Evolutionary conservation across 2,888 invertebrate genomes (phyloP).

Genomic region (Drosophila incognita): DNA sequence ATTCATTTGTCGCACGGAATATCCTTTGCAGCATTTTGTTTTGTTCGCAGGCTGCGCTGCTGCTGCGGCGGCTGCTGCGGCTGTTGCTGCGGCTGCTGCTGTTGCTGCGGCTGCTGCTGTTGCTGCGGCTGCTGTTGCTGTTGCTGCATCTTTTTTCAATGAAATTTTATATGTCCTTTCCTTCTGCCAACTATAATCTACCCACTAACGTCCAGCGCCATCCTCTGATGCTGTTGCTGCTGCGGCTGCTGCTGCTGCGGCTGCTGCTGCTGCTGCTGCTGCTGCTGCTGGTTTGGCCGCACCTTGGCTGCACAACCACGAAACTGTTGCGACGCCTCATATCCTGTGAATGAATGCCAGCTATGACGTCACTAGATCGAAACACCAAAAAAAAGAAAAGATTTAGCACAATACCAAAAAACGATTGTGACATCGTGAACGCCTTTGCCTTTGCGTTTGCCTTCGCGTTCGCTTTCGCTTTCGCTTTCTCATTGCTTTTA

Average conservation of each 20-base stretch:
- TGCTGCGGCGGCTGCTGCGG: neutral
- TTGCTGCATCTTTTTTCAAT: constrained; percentile 61
- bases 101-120: neutral
- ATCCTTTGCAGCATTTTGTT: constrained; percentile 62
- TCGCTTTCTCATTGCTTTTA: constrained; percentile 24
- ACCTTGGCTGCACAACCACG: constrained; percentile 32
- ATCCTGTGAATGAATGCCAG: constrained; percentile 84
- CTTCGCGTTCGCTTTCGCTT: constrained; percentile 32
- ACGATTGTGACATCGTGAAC: constrained; percentile 1
- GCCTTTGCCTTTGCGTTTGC: neutral
- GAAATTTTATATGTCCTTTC: constrained; percentile 52
- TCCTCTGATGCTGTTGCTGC: neutral
- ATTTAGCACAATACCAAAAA: neutral
- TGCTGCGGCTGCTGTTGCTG: neutral
- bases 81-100: neutral
- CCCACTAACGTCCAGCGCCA: neutral
- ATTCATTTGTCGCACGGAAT: constrained; percentile 47
- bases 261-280: neutral
- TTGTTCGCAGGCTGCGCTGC: constrained; percentile 4
- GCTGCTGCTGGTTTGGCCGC: constrained; percentile 14
- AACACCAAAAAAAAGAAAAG: neutral
- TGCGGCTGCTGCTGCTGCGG: neutral
- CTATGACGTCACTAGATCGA: constrained; percentile 77
- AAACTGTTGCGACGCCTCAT: constrained; percentile 34
- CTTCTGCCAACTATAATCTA: constrained; percentile 18